Evolutionary conservation across 2,797 vertebrate genomes (phyloP).

Genomic region (Propithecus deckenii): DNA sequence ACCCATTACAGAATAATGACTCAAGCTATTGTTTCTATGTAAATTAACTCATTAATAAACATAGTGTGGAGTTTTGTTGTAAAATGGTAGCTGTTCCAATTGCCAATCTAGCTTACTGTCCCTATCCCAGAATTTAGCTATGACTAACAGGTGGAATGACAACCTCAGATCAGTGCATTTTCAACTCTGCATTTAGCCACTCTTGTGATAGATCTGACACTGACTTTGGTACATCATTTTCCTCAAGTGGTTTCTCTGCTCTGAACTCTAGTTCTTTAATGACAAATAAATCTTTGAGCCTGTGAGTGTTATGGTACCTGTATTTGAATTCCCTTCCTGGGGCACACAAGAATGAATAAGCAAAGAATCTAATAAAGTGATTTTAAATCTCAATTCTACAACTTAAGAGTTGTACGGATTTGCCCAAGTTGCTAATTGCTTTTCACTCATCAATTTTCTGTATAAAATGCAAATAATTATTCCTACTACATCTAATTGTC

Average conservation of each 20-base stretch:
- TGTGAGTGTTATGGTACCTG: not conserved
- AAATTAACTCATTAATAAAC: not conserved
- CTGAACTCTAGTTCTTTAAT: not conserved
- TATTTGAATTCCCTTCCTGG: not conserved
- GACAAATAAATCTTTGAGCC: not conserved
- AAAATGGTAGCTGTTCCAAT: not conserved
- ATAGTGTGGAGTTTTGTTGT: not conserved
- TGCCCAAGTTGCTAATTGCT: not conserved
- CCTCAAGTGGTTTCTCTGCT: not conserved
- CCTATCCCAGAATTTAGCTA: not conserved
- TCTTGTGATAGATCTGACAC: not conserved
- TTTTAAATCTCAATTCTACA: not conserved
- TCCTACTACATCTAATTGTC: not conserved
- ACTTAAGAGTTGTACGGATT: not conserved
- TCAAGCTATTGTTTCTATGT: not conserved
- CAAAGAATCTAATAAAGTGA: not conserved
- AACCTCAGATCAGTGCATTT: not conserved
- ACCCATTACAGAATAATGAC: not conserved
- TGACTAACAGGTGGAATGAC: not conserved
- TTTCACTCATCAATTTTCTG: not conserved
- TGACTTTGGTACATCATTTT: not conserved
- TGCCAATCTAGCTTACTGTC: not conserved
- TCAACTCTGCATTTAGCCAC: not conserved
- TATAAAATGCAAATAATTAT: conserved; percentile 13
- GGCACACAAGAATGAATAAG: not conserved